Evolutionary conservation across 1,140 invertebrate species (phyloP), one percentile per base, ranked within the genome.

Genomic region (Archegozetes longisetosus): DNA sequence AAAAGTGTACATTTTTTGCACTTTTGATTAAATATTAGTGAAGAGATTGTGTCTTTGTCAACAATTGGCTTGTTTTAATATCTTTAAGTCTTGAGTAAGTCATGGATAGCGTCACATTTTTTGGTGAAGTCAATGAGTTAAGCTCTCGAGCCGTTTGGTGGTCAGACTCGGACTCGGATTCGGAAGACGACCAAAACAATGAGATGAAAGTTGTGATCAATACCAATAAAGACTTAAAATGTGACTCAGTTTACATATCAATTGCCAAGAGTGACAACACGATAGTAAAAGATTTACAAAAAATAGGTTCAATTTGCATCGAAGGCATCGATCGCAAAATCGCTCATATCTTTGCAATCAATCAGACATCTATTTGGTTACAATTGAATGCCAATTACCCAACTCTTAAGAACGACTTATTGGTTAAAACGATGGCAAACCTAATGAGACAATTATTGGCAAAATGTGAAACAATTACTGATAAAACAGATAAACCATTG

Each of bases 111-210:
- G 55, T 55, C 46, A 61, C 59, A n/a, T 64, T 61, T 55, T 64
- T 64, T 56, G 62, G 62, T 28, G 62, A 64, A 61, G 50, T 64
- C 3, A 26, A 20, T 13, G 59, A 57, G 17, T 23, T 64, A 25
- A 50, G 46, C 25, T 64, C 62, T 32, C 55, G 62, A 14, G 60
- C 62, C 32, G 52, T 54, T 17, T 58, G 48, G 46, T 58, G 57
- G 57, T 58, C 57, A 1, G 57, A 58, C 40, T 49, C 46, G 14
- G 57, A 58, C 17, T 12, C 17, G 3, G 55, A 56, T 6, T 58
- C 61, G 17, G 59, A 61, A 27, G 60, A 58, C 2, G 25, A 54
- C 24, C 23, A 60, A 20, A 26, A 57, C 1, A 32, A 47, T 3
- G 20, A n/a, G 13, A 6, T 22, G 20, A 3, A 9, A 9, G 9